Base-by-base conservation (phyloP, 2,113 vertebrate species). In the Physeter macrocephalus region DNA sequence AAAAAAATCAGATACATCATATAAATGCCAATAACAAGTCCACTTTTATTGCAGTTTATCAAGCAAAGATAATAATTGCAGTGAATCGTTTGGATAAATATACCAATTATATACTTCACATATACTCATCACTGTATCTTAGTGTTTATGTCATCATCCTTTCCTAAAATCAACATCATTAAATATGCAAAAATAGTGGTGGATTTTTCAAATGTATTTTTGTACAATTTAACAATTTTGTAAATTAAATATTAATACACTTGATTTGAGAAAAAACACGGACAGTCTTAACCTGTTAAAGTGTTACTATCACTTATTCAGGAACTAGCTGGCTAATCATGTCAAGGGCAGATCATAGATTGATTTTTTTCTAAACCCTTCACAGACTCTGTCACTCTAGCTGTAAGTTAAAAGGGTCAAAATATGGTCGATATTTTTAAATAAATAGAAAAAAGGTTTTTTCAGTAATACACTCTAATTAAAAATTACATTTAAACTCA, bases 401-500 rank as follows among this genome's bases (percentile, higher is more conserved):
- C 9, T 94, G 1, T 72, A 88, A 90, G 17, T 81, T 78, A 57
- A 96, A 96, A 75, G 10, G 34, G 20, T 69, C 36, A 74, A 97
- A 90, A 43, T 78, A 67, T 43, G 5, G 83, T 49, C 1, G 43
- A 64, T 88, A 54, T 80, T 92, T 96, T 62, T 18, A 86, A 93
- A 89, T 82, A 94, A 92, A 41, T 18, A 94, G 14, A 88, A 94
- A 94, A 92, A 81, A 39, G 27, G 0, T 74, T 74, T 93, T 94
- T 97, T 88, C 13, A 20, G 62, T 93, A 61, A 82, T 54, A 61
- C 4, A 36, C 0, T 80, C 20, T 90, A 97, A 97, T 92, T 94
- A 97, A 94, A 96, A 97, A 88, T 86, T 36, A 89, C 20, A 92
- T 69, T 83, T 72, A 86, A 88, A 91, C 61, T 2, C 17, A 67